Conservation (phyloP, 2,113 vertebrate genomes). For the Glaucidium brasilianum region DNA sequence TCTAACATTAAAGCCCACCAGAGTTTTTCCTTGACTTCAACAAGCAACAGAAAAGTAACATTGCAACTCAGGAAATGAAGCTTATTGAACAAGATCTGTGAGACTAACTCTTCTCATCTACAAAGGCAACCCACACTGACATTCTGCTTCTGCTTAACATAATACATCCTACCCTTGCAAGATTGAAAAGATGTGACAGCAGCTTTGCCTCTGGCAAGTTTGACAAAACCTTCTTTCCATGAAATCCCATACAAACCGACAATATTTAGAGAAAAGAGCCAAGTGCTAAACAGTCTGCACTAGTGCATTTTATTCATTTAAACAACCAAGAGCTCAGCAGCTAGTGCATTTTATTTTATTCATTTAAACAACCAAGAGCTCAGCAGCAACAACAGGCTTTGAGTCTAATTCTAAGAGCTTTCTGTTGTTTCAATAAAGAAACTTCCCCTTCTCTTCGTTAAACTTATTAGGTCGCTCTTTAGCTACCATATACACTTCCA, state of each 20-base stretch:
- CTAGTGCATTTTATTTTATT: no score
- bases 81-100: background rate
- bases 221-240: background rate
- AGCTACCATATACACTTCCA: background rate
- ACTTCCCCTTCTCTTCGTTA: background rate
- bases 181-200: background rate
- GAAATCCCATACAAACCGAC: background rate
- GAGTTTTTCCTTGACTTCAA: background rate
- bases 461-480: background rate
- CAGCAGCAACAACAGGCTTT: background rate
- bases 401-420: background rate
- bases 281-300: background rate
- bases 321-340: background rate
- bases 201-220: background rate
- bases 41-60: background rate
- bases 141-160: background rate
- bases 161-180: background rate
- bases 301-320: background rate
- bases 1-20: background rate
- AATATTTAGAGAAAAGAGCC: background rate
- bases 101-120: background rate
- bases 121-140: background rate
- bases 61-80: background rate
- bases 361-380: background rate
- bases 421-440: background rate